Base-by-base conservation (phyloP, 2,797 vertebrate species). In the Tapera naevia region DNA sequence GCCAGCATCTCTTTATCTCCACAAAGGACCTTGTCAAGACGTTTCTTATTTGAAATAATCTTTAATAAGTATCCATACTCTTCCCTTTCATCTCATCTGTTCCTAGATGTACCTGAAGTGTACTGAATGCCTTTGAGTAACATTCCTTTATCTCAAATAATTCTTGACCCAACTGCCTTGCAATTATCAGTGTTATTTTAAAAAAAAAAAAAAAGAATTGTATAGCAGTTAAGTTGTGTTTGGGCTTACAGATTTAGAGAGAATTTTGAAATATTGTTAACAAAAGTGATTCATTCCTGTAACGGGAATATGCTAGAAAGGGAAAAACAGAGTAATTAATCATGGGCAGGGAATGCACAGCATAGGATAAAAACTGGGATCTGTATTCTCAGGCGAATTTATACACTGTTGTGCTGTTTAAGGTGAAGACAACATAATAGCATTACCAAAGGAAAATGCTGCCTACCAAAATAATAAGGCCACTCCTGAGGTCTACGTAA, bases 11-110 rank as follows among this genome's bases (percentile, higher is more conserved):
- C 7, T 72, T 92, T 73, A 81, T 37, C 69, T 71, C 54, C 54
- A 50, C 45, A 45, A 35, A 94, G 84, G 28, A 75, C 11, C 24
- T 76, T 78, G 22, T 69, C 50, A 71, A 93, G n/a, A 6, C 46
- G 75, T 80, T 86, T 72, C 33, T 76, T 13, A 32, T 81, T 82
- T 87, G 86, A 91, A 89, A 89, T 80, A 67, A 67, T 67, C 39
- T 88, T 88, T 80, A 86, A 80, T 85, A 89, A 78, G 3, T 24
- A 24, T 28, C 53, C n/a, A 17, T 51, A 70, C 83, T 85, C 39
- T 86, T 89, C 12, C 13, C 9, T 79, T 91, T 89, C 41, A 91
- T 73, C n/a, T 93, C n/a, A 48, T 66, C 39, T 78, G 2, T 73
- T 82, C 54, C 28, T 73, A 83, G 64, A 80, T 23, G 22, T 43